Conservation (phyloP, 1,140 invertebrate genomes). For the Psilanteris sp. region DNA sequence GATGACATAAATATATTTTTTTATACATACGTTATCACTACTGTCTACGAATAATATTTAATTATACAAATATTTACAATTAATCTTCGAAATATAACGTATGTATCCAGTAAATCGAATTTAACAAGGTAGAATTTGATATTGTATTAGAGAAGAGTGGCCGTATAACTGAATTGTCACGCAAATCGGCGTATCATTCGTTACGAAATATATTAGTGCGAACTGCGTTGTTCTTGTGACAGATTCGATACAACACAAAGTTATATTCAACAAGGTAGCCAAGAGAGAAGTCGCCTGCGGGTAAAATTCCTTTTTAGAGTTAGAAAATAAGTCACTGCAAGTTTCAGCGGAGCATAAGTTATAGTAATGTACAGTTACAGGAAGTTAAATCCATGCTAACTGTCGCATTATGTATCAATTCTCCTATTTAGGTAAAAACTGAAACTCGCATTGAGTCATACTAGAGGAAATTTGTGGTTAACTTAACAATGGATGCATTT, state of each 20-base stretch:
- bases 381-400: slow-evolving; percentile 37
- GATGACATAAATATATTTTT: no score
- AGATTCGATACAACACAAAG: slow-evolving; percentile 42
- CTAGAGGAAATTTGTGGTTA: slow-evolving; percentile 30
- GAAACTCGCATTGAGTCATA: slow-evolving; percentile 3
- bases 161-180: slow-evolving; percentile 10
- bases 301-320: slow-evolving; percentile 36
- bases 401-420: slow-evolving; percentile 62
- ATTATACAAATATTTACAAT: background rate
- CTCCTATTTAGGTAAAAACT: slow-evolving; percentile 15
- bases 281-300: slow-evolving; percentile 8
- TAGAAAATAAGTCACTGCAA: slow-evolving; percentile 41
- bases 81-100: background rate
- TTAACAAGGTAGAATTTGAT: slow-evolving; percentile 10
- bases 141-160: background rate
- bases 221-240: slow-evolving; percentile 22
- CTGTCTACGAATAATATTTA: background rate
- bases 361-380: slow-evolving; percentile 63
- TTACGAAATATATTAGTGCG: slow-evolving; percentile 47
- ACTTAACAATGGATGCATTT: slow-evolving; percentile 39
- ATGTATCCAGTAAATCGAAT: slow-evolving; percentile 4
- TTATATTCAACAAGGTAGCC: slow-evolving; percentile 17
- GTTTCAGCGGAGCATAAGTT: slow-evolving; percentile 41
- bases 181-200: slow-evolving; percentile 30
- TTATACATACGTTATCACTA: background rate